Base-by-base conservation (phyloP, 1,140 invertebrate species). In the Delia radicum region DNA sequence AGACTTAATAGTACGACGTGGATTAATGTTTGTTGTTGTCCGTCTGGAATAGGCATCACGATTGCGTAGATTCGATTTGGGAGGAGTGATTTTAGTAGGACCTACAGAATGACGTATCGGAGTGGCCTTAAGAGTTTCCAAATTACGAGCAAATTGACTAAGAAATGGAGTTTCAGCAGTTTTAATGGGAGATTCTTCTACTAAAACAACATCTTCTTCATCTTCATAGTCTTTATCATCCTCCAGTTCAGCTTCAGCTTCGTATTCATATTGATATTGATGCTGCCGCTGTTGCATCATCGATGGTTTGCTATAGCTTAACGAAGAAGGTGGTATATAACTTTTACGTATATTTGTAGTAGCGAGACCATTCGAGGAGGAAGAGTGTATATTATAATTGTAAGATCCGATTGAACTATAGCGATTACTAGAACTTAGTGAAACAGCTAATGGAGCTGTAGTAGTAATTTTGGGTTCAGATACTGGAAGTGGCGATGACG, bases 91-190 rank as follows among this genome's bases (percentile, higher is more conserved):
- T 69, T 69, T 69, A 0, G 65, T 69, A 18, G 65, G 65, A 21
- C 65, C 65, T 8, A 69, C 18, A 1, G 65, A 37, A 13, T 69
- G 65, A 3, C 65, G 65, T 33, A 69, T 24, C 0, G 71, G 71
- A n/a, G 37, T 55, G 12, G 71, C 46, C 46, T 55, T 46, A 15
- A 73, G 37, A 21, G 73, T 63, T 48, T 78, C 74, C 63, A 80
- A 76, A 10, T 76, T 28, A 2, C 31, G 77, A 15, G 77, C 71
- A 48, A 77, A 67, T 2, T 67, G 73, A n/a, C 77, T 83, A n/a
- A 76, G 31, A 74, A 78, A 79, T 0, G 78, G 78, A 12, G 65
- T 69, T 33, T 69, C 29, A 8, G 24, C 7, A 2, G 33, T 31
- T 12, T 69, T 6, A 67, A 69, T 13, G 18, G 65, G 65, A 12